phyloP scores from a whole-genome alignment of 2,113 vertebrate genomes.

The Macquaria ambigua region DNA sequence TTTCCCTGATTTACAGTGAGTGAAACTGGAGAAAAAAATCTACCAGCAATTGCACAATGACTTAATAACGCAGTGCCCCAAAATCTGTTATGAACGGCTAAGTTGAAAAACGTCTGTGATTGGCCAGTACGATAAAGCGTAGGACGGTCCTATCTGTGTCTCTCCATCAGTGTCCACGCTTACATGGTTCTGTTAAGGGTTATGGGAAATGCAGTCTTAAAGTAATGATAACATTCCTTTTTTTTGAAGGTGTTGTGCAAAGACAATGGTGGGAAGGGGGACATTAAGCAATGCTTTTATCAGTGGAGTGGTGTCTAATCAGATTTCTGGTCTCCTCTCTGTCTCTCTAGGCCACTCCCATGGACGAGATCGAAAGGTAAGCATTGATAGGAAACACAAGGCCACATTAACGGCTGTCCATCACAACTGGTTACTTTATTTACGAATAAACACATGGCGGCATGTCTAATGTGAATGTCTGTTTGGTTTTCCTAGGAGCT shows the following conservation, averaged over 20 bases:
- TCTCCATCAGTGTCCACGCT: slow-evolving; percentile 53
- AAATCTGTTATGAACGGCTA: background rate
- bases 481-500: slow-evolving; percentile 76
- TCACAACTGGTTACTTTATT: background rate
- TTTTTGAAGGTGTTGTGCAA: background rate
- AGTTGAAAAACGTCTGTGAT: slow-evolving; percentile 24
- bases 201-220: slow-evolving; percentile 67
- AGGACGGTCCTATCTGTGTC: slow-evolving; percentile 52
- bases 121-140: slow-evolving; percentile 27
- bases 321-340: slow-evolving; percentile 47
- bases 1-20: background rate
- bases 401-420: background rate
- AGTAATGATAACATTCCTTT: slow-evolving; percentile 62
- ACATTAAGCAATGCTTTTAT: slow-evolving; percentile 62
- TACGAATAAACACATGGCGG: background rate
- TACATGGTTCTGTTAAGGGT: slow-evolving; percentile 20
- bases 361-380: slow-evolving; percentile 89
- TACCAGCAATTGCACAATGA: background rate
- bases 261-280: slow-evolving; percentile 28
- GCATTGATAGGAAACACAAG: background rate
- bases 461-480: slow-evolving; percentile 30
- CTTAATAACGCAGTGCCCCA: background rate
- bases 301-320: slow-evolving; percentile 61
- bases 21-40: background rate
- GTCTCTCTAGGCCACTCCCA: slow-evolving; percentile 82